Evolutionary conservation across 2,888 invertebrate species (phyloP), one percentile per base, ranked within the genome.

Genomic region (Eurytoma californica): DNA sequence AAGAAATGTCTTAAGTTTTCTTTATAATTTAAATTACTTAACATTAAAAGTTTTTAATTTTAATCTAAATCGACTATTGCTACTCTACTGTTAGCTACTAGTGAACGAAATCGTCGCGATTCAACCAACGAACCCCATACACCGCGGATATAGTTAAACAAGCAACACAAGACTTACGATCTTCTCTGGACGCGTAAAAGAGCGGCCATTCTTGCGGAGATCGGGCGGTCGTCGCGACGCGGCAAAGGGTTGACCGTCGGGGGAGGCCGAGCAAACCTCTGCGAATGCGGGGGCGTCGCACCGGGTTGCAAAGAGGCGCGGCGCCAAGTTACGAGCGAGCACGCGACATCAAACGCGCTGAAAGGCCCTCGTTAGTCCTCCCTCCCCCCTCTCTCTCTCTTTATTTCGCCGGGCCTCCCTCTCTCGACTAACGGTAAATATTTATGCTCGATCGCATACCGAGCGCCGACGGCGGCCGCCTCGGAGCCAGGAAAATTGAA

Each of bases 371-470:
- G 57, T 20, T 20, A 14, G 14, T 60, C 58, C 14, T 14, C 16
- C 3, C 49, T 49, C 39, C 18, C 39, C 47, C 20, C 18, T 49
- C 20, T 49, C 20, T 13, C 65, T 47, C 18, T n/a, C 47, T 65
- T 49, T 24, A 7, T 24, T 14, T 60, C 60, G 20, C 3, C 24
- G 51, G 55, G 55, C n/a, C 70, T 13, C 58, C 20, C n/a, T 1
- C n/a, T 16, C 39, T 39, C 39, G 39, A 7, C 55, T 69, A 75
- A 69, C 82, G 77, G 80, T 82, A 80, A 81, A 77, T 77, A 69
- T 81, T 81, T 78, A 81, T 75, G 72, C 81, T 51, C 77, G 67
- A 72, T 79, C 72, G 81, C 82, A 82, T 82, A 77, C 79, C 63
- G 73, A 78, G 77, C 61, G 65, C 79, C 28, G 12, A 61, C 5